Base-by-base conservation (phyloP, 2,888 invertebrate genomes). In the Watsonalla cultraria region DNA sequence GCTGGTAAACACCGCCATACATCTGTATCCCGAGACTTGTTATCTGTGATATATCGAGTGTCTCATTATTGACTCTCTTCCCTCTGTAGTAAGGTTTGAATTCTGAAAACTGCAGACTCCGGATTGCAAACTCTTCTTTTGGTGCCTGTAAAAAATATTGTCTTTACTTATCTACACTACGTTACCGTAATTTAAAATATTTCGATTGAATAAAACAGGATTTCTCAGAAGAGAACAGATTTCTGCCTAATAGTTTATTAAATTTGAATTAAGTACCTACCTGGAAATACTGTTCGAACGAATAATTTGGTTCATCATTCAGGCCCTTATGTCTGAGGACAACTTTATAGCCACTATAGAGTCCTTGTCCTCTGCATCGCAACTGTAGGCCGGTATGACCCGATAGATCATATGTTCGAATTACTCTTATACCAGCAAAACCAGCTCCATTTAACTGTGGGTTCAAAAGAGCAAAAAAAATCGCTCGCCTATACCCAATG, bases 371-470 rank as follows among this genome's bases (percentile, higher is more conserved):
- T 59, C 93, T 86, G 60, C 92, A 92, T 56, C 77, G 79, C 8
- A 94, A 75, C 67, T 91, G 86, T 15, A 94, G 74, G 59, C 86
- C 86, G 0, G 82, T 80, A 62, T 84, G 89, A 8, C 82, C 84
- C 0, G 84, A 81, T 6, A 94, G 77, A 69, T 94, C 78, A 54
- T 92, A 87, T 24, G 81, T 71, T 7, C 84, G 86, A 11, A 81
- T 66, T n/a, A 86, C 90, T 58, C 92, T 77, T 58, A 93, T 87
- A 9, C 94, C 94, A 37, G 93, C 94, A 74, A 94, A 94, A 0
- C 93, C 93, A 24, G 94, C 94, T 0, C 94, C 94, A 61, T 94
- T 94, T 7, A 91, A 85, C 78, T 94, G 94, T 5, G 94, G 94
- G 70, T 94, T 94, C 24, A 94, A 70, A 50, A 94, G 76, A 5